Base-by-base conservation (phyloP, 2,113 vertebrate species). In the Gobio gobio region DNA sequence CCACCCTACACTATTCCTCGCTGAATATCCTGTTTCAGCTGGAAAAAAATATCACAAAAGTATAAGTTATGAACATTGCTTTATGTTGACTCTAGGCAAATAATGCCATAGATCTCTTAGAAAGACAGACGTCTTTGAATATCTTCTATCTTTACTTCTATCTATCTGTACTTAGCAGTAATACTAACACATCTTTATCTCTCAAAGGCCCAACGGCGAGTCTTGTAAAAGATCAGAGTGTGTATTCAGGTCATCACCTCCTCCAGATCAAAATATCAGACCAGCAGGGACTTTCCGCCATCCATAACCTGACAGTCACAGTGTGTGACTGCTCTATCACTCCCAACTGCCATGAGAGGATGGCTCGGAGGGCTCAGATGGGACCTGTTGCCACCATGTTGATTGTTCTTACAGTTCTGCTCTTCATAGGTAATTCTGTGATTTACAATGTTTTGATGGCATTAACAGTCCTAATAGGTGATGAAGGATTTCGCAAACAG, bases 311-410 rank as follows among this genome's bases (percentile, higher is more conserved):
- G 49, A 75, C 92, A 3, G 87, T 94, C 3, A 91, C 86, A 12
- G 94, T 95, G 70, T 95, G 94, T 8, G 61, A 86, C 40, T 95
- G 94, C 85, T 2, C 47, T 18, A 9, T 9, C 10, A 61, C 0
- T 2, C 74, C 89, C 4, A 73, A 80, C 83, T 95, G 93, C 70
- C n/a, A 5, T 0, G 0, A 0, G 1, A 82, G 18, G 43, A 78
- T 51, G 43, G 3, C 13, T 6, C 20, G 0, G 0, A 22, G 3
- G 0, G 1, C 70, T 3, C 0, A 22, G 18, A 1, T 85, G 4
- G 86, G 83, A 16, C 22, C 0, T 3, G 33, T 10, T 8, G 82
- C 70, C 9, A 0, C 89, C 8, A 83, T 74, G 45, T 78, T 91
- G 0, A 2, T 89, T 4, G 3, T 90, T 1, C 5, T 88, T 0